Evolutionary conservation across 2,797 vertebrate species (phyloP).

Genomic region (Hypotaenidia okinawae): DNA sequence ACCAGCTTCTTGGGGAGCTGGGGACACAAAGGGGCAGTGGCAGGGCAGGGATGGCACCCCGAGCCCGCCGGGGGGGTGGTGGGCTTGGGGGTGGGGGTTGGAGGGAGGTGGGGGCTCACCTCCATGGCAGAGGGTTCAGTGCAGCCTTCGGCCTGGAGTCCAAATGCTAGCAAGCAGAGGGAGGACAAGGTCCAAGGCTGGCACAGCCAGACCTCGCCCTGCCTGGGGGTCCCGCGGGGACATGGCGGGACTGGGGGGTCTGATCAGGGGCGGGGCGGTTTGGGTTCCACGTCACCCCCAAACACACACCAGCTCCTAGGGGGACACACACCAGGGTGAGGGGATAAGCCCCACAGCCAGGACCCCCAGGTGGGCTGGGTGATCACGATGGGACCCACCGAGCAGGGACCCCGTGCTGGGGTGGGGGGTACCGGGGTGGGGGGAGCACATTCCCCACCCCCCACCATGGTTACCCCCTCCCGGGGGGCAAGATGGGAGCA

Average conservation of each 20-base stretch:
- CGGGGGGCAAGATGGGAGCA: no score
- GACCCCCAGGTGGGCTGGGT: not conserved
- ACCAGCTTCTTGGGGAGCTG: constrained; percentile 87
- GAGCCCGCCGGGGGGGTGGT: fast-evolving
- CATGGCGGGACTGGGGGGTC: not conserved
- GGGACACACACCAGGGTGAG: no score
- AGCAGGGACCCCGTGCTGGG: no score
- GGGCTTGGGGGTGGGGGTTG: no score
- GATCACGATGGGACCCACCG: not conserved
- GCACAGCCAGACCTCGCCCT: not conserved
- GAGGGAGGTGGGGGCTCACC: not conserved
- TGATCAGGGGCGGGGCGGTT: fast-evolving
- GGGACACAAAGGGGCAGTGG: not conserved
- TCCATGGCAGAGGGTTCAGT: not conserved
- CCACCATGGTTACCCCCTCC: no score
- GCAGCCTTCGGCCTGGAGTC: not conserved
- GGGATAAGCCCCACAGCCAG: no score
- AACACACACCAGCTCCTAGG: not conserved
- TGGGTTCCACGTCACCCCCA: not conserved
- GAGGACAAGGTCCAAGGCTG: not conserved
- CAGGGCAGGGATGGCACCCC: not conserved
- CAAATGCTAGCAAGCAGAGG: not conserved
- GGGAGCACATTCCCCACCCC: no score
- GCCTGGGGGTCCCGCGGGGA: not conserved
- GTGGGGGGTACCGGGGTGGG: no score